Evolutionary conservation across 2,113 vertebrate genomes (phyloP).

Genomic region (Bostrychus sinensis): DNA sequence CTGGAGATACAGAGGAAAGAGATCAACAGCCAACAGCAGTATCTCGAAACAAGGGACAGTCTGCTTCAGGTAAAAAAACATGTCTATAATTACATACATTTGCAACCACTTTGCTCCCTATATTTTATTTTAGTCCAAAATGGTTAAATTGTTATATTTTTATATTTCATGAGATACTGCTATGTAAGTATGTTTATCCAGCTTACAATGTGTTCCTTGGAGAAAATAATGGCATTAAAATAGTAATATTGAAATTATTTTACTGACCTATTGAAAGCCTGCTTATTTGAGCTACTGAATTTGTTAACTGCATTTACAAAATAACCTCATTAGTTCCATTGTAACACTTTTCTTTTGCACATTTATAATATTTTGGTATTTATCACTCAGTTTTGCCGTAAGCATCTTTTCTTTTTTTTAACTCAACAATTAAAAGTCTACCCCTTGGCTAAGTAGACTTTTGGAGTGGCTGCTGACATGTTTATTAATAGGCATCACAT

Average conservation of each 20-base stretch:
- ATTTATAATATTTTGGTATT: conserved; percentile 4
- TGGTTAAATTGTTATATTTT: neutral
- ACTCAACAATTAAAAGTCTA: conserved; percentile 2
- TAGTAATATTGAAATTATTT: too few relatives aligned
- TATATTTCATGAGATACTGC: neutral
- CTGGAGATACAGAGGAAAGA: conserved; percentile 96
- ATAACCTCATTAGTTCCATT: neutral
- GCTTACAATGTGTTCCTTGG: neutral
- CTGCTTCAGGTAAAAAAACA: conserved; percentile 83
- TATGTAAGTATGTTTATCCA: neutral
- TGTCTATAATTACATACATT: neutral
- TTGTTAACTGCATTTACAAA: neutral
- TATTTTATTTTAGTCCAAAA: conserved; percentile 3
- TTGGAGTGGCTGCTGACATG: conserved; percentile 33
- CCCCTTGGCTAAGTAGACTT: conserved; percentile 23
- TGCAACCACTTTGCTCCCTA: too few relatives aligned
- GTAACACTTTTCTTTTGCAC: conserved; percentile 20
- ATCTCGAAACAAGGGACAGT: conserved; percentile 86
- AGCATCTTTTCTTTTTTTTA: conserved; percentile 11
- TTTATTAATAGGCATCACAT: conserved; percentile 76
- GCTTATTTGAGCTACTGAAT: too few relatives aligned
- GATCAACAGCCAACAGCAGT: conserved; percentile 86
- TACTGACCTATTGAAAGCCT: too few relatives aligned
- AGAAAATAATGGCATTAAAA: too few relatives aligned
- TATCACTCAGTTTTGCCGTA: neutral